phyloP scores from a whole-genome alignment of 2,113 vertebrate genomes.

The Nanorana parkeri region DNA sequence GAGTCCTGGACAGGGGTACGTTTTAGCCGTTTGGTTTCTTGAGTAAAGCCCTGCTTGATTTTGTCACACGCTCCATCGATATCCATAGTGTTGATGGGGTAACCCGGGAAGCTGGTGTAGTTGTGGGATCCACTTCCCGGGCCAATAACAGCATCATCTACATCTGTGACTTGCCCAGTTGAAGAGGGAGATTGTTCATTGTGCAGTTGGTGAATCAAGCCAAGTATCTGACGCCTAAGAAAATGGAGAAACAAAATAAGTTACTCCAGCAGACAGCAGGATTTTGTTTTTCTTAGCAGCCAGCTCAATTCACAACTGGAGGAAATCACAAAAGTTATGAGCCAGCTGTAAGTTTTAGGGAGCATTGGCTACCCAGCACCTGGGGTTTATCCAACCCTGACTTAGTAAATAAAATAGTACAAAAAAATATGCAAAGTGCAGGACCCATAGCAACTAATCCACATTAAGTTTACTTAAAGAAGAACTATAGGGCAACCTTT shows the following conservation, averaged over 20 bases:
- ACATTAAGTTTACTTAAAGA: too few relatives aligned
- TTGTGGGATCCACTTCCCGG: conserved; percentile 65
- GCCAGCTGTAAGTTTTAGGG: too few relatives aligned
- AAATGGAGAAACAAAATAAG: not conserved
- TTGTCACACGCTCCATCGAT: conserved; percentile 79
- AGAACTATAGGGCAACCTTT: too few relatives aligned
- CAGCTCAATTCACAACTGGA: too few relatives aligned
- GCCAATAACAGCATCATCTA: conserved; percentile 67
- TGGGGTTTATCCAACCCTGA: too few relatives aligned
- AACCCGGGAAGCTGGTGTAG: conserved; percentile 53
- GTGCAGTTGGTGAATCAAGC: conserved; percentile 85
- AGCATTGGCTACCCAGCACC: too few relatives aligned
- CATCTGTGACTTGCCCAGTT: conserved; percentile 53
- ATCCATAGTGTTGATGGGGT: conserved; percentile 83
- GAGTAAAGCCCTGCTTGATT: conserved; percentile 80
- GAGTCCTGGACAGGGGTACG: conserved; percentile 76
- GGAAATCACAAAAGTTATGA: too few relatives aligned
- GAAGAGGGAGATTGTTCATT: conserved; percentile 65
- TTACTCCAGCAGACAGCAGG: too few relatives aligned
- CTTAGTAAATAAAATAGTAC: too few relatives aligned
- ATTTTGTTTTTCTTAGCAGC: too few relatives aligned
- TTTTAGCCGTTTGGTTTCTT: conserved; percentile 91
- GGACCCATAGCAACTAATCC: too few relatives aligned
- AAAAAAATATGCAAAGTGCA: too few relatives aligned
- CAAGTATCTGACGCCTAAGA: conserved; percentile 85